Evolutionary conservation across 2,113 vertebrate genomes (phyloP).

Genomic region (Plectropomus leopardus): DNA sequence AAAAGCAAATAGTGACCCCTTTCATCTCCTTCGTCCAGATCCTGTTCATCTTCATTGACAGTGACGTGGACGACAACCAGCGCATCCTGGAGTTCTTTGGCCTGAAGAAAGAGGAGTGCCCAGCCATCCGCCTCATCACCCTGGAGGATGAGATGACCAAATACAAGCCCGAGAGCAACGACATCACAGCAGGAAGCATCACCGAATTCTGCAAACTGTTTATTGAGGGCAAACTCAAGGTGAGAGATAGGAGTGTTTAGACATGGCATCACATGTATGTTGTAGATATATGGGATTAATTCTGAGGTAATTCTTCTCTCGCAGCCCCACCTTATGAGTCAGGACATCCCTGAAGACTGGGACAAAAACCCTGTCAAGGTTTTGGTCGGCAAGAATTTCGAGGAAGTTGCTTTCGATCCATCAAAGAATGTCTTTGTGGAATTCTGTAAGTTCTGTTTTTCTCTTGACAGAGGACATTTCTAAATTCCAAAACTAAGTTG

Average conservation of each 20-base stretch:
- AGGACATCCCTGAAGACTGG: constrained; percentile 97
- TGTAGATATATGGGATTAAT: not conserved
- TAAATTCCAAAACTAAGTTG: no score
- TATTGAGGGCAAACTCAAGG: constrained; percentile 95
- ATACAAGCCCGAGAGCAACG: constrained; percentile 91
- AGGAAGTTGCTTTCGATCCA: constrained; percentile 93
- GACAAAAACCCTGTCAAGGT: constrained; percentile 93
- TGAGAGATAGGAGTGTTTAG: constrained; percentile 53
- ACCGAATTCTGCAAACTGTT: constrained; percentile 91
- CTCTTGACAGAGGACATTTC: no score
- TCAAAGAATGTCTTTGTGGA: constrained; percentile 96
- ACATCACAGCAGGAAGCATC: constrained; percentile 92
- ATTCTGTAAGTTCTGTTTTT: constrained; percentile 99
- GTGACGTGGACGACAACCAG: constrained; percentile 95
- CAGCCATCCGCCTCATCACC: constrained; percentile 96
- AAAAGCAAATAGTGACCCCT: not conserved
- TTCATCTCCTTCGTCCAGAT: constrained; percentile 84
- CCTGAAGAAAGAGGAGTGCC: constrained; percentile 97
- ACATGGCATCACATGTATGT: not conserved
- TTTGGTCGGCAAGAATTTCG: constrained; percentile 96
- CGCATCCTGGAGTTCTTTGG: constrained; percentile 98
- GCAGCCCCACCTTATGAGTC: constrained; percentile 98
- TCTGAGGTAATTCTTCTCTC: not conserved
- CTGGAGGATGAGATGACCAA: constrained; percentile 99
- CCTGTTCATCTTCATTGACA: constrained; percentile 99